A percentile compares a stretch with the other conserved stretches of the same genome.
These are phyloP conservation scores for Crioceris asparagi DNA, from an alignment of 2,888 invertebrate species.

Conservation along the genomic window DNA sequence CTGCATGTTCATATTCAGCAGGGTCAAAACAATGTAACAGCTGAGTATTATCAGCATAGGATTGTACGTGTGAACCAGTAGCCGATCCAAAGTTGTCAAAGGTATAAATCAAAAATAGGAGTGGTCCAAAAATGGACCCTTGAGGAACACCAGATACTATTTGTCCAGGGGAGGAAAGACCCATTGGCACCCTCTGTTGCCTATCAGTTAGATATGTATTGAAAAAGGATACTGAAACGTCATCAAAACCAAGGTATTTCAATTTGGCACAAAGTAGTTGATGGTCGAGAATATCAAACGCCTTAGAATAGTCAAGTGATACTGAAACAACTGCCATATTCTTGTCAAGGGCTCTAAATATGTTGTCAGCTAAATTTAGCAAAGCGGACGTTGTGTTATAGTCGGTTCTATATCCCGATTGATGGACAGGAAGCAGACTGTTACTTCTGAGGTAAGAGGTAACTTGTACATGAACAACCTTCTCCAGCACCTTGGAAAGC, in stretches of 20 bases:
- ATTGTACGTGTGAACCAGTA: not conserved
- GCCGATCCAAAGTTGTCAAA: not conserved
- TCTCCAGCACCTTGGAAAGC: too few species aligned
- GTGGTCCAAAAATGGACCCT: conserved; percentile 6
- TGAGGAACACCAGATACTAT: conserved; percentile 4
- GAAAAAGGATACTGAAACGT: not conserved
- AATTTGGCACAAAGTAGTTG: conserved; percentile 5
- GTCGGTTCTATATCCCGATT: too few species aligned
- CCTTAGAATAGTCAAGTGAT: conserved; percentile 6
- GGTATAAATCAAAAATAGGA: conserved; percentile 3
- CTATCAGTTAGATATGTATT: not conserved
- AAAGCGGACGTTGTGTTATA: too few species aligned
- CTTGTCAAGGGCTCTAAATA: too few species aligned
- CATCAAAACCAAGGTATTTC: conserved; percentile 2
- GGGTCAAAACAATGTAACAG: not conserved
- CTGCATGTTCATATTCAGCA: not conserved
- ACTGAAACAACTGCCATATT: conserved; percentile 1
- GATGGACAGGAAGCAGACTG: too few species aligned
- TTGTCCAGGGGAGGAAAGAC: too few species aligned
- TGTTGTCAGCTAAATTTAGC: too few species aligned
- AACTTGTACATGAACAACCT: too few species aligned
- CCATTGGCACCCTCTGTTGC: not conserved
- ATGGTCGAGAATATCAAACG: conserved; percentile 5
- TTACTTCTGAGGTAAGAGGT: too few species aligned
- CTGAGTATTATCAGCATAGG: conserved; percentile 4